phyloP scores from a whole-genome alignment of 2,888 invertebrate species.

The Dryomyza anilis region DNA sequence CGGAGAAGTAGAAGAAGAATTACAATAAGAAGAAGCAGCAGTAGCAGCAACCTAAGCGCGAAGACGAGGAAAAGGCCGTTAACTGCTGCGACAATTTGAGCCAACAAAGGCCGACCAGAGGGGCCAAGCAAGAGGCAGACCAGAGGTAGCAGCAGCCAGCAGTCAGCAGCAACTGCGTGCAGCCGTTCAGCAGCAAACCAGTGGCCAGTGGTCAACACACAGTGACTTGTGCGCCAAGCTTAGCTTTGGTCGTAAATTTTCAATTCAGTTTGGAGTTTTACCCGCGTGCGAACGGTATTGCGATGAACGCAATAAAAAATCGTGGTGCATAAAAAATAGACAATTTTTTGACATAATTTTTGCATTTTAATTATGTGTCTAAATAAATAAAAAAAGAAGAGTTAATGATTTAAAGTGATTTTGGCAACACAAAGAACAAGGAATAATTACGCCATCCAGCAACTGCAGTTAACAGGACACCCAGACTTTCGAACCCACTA shows the following conservation, averaged over 20 bases:
- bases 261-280: conserved; percentile 16
- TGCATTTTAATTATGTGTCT: too few relatives aligned
- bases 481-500: too few relatives aligned
- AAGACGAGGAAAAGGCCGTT: conserved; percentile 28
- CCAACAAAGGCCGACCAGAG: conserved; percentile 1
- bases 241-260: background rate
- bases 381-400: background rate
- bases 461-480: too few relatives aligned
- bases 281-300: conserved; percentile 10
- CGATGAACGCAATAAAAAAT: background rate
- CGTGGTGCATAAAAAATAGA: background rate
- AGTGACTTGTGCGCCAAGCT: too few relatives aligned
- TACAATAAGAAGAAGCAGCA: conserved; percentile 11
- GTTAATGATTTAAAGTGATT: background rate
- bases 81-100: background rate
- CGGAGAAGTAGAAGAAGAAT: conserved; percentile 16
- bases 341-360: background rate
- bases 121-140: background rate
- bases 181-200: too few relatives aligned
- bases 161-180: background rate
- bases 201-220: too few relatives aligned
- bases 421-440: background rate
- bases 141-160: background rate
- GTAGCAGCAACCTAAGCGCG: background rate
- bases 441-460: too few relatives aligned